Evolutionary conservation across 2,888 invertebrate species (phyloP), one percentile per base, ranked within the genome.

Genomic region (Sisyra nigra): DNA sequence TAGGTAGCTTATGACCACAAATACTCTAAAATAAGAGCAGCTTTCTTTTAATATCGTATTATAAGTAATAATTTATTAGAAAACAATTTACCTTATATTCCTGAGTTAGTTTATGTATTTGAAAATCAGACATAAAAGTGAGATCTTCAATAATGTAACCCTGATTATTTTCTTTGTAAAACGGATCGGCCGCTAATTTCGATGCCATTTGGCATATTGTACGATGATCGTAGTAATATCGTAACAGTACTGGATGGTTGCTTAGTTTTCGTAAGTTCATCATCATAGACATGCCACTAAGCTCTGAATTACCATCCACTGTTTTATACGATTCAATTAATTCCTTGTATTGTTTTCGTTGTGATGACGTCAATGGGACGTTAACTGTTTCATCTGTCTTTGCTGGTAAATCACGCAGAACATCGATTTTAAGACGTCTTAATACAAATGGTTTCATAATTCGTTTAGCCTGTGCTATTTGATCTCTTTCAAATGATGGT

Each of bases 361-460:
- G 96, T 10, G 69, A 66, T 2, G 72, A 67, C 0, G 73, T 71
- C 80, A 96, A 75, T 0, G 75, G 59, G 46, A 82, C 72, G 49
- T 66, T 65, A 40, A 80, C 69, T 1, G 81, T 71, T 40, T 72
- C 65, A 48, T 89, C 85, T 2, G 68, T 72, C 64, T 96, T 97
- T 52, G 71, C 63, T 0, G 96, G 96, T 52, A 97, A 63, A 61
- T 89, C 85, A 45, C 77, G 74, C 0, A 89, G 67, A 0, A 93
- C 93, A 52, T 93, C 88, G 15, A 72, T 65, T 62, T 96, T 96
- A 38, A 94, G 65, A 45, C 97, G 68, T 13, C 96, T 68, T 36
- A 97, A 67, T 3, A 96, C 79, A 60, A 97, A 97, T 0, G 97
- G 97, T 59, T 85, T 86, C 85, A 97, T 92, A 50, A 97, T 94